Conservation (phyloP, 2,888 invertebrate genomes). For the Megalurothrips usitatus region DNA sequence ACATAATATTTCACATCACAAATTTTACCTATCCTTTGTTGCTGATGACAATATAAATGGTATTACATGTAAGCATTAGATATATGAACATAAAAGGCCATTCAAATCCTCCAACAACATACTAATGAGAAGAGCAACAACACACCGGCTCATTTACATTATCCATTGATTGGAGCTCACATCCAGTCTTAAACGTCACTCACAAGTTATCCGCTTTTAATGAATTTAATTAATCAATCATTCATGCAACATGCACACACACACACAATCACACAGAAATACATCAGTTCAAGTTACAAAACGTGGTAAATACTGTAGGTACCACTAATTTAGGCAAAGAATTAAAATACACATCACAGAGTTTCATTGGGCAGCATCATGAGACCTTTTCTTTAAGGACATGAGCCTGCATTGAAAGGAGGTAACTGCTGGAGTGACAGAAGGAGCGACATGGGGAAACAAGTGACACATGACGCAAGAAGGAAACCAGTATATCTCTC, state of each 20-base stretch:
- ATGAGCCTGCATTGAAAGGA: not conserved
- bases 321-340: constrained; percentile 1
- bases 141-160: not conserved
- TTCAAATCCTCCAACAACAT: not conserved
- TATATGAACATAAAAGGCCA: not conserved
- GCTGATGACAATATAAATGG: not conserved
- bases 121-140: not conserved
- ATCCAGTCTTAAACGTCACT: not conserved
- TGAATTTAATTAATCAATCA: not conserved
- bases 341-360: constrained; percentile 5
- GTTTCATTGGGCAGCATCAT: not conserved
- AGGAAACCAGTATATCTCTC: not conserved
- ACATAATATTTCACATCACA: not conserved
- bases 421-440: not conserved
- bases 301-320: not conserved
- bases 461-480: not conserved
- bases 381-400: not conserved
- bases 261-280: not conserved
- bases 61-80: not conserved
- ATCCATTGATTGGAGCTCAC: not conserved
- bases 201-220: too few relatives aligned
- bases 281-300: constrained; percentile 2
- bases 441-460: not conserved
- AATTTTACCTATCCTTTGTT: not conserved
- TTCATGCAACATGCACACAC: too few relatives aligned